A percentile compares a stretch with the other conserved stretches of the same genome.
Conservation (phyloP, 2,888 invertebrate species). For the Physocephala rufipes region DNA sequence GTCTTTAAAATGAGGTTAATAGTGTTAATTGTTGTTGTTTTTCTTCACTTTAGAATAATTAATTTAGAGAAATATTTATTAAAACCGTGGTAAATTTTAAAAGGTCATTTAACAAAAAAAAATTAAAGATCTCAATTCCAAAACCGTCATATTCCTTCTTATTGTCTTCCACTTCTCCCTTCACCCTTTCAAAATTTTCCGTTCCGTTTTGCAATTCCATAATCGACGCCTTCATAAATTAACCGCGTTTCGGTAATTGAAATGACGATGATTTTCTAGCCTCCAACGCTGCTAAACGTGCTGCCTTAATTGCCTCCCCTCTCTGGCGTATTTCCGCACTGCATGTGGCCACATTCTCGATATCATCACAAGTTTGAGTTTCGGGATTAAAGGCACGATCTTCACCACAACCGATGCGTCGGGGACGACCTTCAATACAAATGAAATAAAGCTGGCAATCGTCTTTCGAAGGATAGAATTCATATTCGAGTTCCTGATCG, state of each 20-base stretch:
- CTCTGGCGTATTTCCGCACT: conserved; percentile 61
- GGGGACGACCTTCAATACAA: conserved; percentile 78
- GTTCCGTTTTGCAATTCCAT: no score
- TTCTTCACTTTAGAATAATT: no score
- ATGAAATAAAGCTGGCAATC: conserved; percentile 84
- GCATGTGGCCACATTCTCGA: conserved; percentile 81
- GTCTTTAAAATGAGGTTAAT: no score
- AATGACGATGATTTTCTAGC: conserved; percentile 33
- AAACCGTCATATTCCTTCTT: no score
- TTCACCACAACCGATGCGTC: conserved; percentile 79
- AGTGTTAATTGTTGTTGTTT: no score
- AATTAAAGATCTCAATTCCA: no score
- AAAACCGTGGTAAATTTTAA: no score
- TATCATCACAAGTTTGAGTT: conserved; percentile 76
- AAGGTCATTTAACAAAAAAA: no score
- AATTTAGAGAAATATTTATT: no score
- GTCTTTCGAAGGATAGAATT: conserved; percentile 67
- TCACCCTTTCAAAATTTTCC: no score
- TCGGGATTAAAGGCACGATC: conserved; percentile 81
- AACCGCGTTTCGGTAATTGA: conserved; percentile 16
- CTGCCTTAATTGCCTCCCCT: conserved; percentile 57
- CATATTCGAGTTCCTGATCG: conserved; percentile 66
- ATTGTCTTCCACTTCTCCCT: no score
- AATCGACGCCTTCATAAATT: not conserved
- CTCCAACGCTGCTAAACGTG: conserved; percentile 51